Evolutionary conservation across 2,797 vertebrate genomes (phyloP).

Genomic region (Salarias fasciatus): DNA sequence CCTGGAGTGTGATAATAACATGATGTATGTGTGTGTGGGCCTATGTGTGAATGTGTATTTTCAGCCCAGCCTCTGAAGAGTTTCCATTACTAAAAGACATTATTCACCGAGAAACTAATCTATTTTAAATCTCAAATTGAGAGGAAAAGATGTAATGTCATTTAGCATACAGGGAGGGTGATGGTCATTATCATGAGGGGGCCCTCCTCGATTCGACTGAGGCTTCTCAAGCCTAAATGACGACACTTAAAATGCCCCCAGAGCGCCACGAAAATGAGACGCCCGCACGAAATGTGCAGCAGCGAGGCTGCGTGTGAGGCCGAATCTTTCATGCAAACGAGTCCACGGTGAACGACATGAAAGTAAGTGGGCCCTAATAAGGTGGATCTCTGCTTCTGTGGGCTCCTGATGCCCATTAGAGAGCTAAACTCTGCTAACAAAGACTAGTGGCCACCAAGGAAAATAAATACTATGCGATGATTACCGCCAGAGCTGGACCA

Average conservation of each 20-base stretch:
- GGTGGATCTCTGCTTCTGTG: slow-evolving; percentile 40
- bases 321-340: slow-evolving; percentile 38
- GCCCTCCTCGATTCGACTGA: slow-evolving; percentile 54
- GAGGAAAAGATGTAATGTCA: slow-evolving; percentile 63
- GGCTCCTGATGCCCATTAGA: slow-evolving; percentile 57
- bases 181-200: slow-evolving; percentile 68
- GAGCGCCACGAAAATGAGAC: slow-evolving; percentile 43
- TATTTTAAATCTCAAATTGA: slow-evolving; percentile 70
- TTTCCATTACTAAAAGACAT: slow-evolving; percentile 73
- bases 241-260: slow-evolving; percentile 57
- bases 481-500: slow-evolving; percentile 18
- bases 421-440: slow-evolving; percentile 34
- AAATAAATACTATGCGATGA: slow-evolving; percentile 26
- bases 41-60: slow-evolving; percentile 75
- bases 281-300: slow-evolving; percentile 30
- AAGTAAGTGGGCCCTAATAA: slow-evolving; percentile 58
- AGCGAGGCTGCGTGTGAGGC: slow-evolving; percentile 25
- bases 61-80: slow-evolving; percentile 80
- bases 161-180: slow-evolving; percentile 65
- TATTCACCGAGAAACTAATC: slow-evolving; percentile 65
- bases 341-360: slow-evolving; percentile 40
- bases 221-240: slow-evolving; percentile 62
- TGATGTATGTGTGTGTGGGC: slow-evolving; percentile 64
- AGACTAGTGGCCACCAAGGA: slow-evolving; percentile 22
- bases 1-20: slow-evolving; percentile 90